These are phyloP conservation scores for Tichodroma muraria DNA, from an alignment of 2,113 vertebrate genomes.

Conservation along the genomic window DNA sequence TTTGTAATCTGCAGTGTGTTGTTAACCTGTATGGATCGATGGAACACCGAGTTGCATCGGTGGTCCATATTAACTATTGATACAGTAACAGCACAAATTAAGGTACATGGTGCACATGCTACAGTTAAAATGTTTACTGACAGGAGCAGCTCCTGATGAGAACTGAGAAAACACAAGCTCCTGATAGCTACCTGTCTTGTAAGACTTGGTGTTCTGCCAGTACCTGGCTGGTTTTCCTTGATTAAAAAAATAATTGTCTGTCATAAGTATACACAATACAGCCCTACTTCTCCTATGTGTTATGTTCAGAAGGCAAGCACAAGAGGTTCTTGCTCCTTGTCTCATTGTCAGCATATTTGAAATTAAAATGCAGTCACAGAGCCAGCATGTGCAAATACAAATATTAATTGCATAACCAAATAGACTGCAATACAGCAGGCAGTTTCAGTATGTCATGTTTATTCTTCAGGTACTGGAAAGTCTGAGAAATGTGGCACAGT, in stretches of 20 bases:
- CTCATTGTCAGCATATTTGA: not conserved
- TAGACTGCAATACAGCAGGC: not conserved
- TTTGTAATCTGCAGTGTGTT: not conserved
- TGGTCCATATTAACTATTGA: not conserved
- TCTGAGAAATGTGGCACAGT: not conserved
- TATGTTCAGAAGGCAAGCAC: not conserved
- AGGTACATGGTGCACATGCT: not conserved
- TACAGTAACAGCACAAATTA: not conserved
- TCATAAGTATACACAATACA: not conserved
- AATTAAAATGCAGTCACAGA: not conserved
- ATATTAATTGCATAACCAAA: not conserved
- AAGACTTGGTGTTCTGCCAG: not conserved
- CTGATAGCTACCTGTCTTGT: not conserved
- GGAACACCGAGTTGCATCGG: not conserved
- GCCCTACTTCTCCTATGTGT: not conserved
- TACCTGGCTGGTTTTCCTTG: not conserved
- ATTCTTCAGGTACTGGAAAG: not conserved
- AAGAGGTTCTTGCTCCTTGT: not conserved
- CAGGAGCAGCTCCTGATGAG: not conserved
- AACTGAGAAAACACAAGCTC: not conserved
- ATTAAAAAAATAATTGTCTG: not conserved
- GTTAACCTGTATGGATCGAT: not conserved
- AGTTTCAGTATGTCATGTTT: not conserved
- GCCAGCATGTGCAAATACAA: not conserved
- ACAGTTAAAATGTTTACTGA: not conserved